phyloP scores from a whole-genome alignment of 2,888 invertebrate species.

The Drosophila maculinotata region DNA sequence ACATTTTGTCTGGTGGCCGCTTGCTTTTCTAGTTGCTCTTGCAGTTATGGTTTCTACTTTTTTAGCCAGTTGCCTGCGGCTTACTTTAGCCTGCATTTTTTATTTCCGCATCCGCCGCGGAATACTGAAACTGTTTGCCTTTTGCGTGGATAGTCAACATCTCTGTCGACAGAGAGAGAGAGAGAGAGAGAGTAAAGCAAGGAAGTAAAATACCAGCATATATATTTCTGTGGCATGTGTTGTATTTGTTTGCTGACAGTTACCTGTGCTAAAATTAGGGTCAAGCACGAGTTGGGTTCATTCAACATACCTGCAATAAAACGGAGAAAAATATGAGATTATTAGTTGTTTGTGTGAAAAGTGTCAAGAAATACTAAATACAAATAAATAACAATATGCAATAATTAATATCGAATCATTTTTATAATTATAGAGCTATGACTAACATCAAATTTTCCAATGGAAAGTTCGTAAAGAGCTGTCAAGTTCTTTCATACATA shows the following conservation, averaged over 20 bases:
- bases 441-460: too few relatives aligned
- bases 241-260: slow-evolving; percentile 20
- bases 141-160: slow-evolving; percentile 43
- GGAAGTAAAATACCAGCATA: background rate
- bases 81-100: slow-evolving; percentile 39
- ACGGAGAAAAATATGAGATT: background rate
- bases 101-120: slow-evolving; percentile 50
- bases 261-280: slow-evolving; percentile 25
- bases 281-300: background rate
- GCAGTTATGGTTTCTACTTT: slow-evolving; percentile 19
- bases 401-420: too few relatives aligned
- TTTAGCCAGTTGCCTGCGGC: slow-evolving; percentile 24
- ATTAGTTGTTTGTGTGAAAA: slow-evolving; percentile 23
- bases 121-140: slow-evolving; percentile 53
- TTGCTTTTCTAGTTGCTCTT: slow-evolving; percentile 11
- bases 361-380: too few relatives aligned
- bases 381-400: background rate
- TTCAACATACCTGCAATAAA: slow-evolving; percentile 49
- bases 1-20: slow-evolving; percentile 56
- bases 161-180: background rate
- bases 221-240: slow-evolving; percentile 1
- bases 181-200: background rate
- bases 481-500: too few relatives aligned
- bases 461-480: too few relatives aligned
- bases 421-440: too few relatives aligned